Evolutionary conservation across 2,888 invertebrate genomes (phyloP).

Genomic region (Polydrusus tereticollis): DNA sequence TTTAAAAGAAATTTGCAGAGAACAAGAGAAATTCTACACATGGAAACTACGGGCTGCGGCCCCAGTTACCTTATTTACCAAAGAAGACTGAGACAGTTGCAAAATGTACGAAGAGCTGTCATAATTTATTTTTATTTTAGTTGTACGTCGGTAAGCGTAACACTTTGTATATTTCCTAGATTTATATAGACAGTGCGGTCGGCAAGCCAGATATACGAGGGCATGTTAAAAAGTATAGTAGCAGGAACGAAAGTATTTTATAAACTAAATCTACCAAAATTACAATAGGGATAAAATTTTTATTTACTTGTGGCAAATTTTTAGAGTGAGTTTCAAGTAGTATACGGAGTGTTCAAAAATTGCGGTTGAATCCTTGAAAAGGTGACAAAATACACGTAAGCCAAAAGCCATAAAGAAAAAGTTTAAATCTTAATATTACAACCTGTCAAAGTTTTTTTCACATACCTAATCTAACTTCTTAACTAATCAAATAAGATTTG

Average conservation of each 20-base stretch:
- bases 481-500: no score
- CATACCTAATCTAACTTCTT: no score
- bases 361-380: no score
- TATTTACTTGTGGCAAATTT: no score
- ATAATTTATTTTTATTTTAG: conserved; percentile 47
- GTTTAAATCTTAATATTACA: no score
- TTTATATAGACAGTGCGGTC: conserved; percentile 24
- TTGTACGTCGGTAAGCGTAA: conserved; percentile 13
- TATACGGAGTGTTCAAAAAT: no score
- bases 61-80: conserved; percentile 71
- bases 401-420: no score
- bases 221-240: not conserved
- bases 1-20: not conserved
- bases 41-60: conserved; percentile 56
- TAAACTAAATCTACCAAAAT: not conserved
- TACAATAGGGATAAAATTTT: no score
- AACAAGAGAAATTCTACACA: conserved; percentile 19
- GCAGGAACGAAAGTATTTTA: not conserved
- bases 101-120: conserved; percentile 55
- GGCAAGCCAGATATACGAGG: conserved; percentile 20
- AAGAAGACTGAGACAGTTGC: conserved; percentile 71
- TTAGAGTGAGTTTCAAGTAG: no score
- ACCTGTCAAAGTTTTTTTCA: no score
- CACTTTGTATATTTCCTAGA: conserved; percentile 32
- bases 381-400: no score